Percentiles rank a stretch among this genome's conserved stretches.
Conservation (phyloP, 2,888 invertebrate species). For the Pinctada fucata region DNA sequence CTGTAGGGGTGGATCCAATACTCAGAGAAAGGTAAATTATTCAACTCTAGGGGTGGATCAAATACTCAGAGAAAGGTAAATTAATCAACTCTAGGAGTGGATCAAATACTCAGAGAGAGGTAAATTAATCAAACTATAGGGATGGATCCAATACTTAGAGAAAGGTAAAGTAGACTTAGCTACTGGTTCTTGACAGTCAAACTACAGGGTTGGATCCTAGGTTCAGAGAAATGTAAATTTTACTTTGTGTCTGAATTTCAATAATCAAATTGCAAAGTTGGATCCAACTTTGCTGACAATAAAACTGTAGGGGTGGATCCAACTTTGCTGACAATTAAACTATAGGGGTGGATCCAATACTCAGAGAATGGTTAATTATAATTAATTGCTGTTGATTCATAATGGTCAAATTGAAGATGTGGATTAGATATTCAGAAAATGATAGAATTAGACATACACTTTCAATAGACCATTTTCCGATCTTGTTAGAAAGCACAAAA, state of each 20-base stretch:
- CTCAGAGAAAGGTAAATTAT: conserved; percentile 78
- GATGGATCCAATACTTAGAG: conserved; percentile 88
- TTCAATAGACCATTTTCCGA: no score
- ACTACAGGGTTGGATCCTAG: no score
- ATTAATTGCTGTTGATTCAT: conserved; percentile 85
- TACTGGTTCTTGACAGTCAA: conserved; percentile 92
- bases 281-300: no score
- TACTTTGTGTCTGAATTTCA: no score
- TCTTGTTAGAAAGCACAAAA: no score
- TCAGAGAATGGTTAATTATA: conserved; percentile 74
- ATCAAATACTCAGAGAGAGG: conserved; percentile 84
- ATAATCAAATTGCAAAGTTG: no score
- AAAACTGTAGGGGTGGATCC: conserved; percentile 93
- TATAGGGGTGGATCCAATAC: conserved; percentile 93
- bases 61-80: conserved; percentile 80
- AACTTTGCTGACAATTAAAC: conserved; percentile 86
- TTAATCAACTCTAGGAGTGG: conserved; percentile 89
- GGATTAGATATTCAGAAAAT: no score
- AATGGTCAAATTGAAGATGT: conserved; percentile 82
- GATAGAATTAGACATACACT: conserved; percentile 47
- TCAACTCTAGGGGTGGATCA: conserved; percentile 95
- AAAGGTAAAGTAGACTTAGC: conserved; percentile 75
- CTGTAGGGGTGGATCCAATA: conserved; percentile 94
- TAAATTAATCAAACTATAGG: conserved; percentile 90
- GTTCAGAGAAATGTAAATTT: no score